These are phyloP conservation scores for Eulemur rufifrons DNA, from an alignment of 2,113 vertebrate species.

Conservation along the genomic window DNA sequence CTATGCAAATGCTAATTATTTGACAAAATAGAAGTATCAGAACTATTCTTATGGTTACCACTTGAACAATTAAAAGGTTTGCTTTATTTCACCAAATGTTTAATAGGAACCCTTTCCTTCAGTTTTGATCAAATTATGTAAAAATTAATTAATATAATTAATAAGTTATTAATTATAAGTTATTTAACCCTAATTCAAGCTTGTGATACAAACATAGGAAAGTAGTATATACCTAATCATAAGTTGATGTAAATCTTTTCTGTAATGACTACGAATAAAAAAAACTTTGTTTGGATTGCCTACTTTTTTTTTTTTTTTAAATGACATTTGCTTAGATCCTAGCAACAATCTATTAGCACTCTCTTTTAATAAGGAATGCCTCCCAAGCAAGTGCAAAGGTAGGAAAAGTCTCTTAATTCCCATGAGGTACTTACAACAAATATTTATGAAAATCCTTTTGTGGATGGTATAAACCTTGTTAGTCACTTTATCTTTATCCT, in stretches of 20 bases:
- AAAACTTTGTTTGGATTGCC: background rate
- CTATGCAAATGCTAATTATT: slow-evolving; percentile 61
- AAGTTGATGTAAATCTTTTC: slow-evolving; percentile 11
- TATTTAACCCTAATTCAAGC: slow-evolving; percentile 7
- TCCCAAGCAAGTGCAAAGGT: slow-evolving; percentile 17
- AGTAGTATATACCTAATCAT: background rate
- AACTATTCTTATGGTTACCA: background rate
- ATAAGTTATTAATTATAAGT: background rate
- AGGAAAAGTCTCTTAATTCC: slow-evolving; percentile 33
- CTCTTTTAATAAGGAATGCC: slow-evolving; percentile 37
- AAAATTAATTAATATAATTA: slow-evolving; percentile 16
- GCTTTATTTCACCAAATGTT: slow-evolving; percentile 53
- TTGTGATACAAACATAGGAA: slow-evolving; percentile 31
- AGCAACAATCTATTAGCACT: background rate
- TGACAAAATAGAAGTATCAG: slow-evolving; percentile 24
- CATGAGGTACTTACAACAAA: background rate
- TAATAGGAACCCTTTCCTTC: slow-evolving; percentile 38
- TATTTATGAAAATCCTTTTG: slow-evolving; percentile 47
- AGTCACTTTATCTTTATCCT: background rate
- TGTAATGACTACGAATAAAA: background rate
- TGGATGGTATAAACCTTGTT: background rate
- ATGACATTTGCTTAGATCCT: background rate
- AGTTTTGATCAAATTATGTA: slow-evolving; percentile 44
- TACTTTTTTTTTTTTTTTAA: background rate
- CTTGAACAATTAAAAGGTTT: slow-evolving; percentile 54